These are phyloP conservation scores for Tiaroga cobitis DNA, from an alignment of 2,797 vertebrate species.

Conservation along the genomic window DNA sequence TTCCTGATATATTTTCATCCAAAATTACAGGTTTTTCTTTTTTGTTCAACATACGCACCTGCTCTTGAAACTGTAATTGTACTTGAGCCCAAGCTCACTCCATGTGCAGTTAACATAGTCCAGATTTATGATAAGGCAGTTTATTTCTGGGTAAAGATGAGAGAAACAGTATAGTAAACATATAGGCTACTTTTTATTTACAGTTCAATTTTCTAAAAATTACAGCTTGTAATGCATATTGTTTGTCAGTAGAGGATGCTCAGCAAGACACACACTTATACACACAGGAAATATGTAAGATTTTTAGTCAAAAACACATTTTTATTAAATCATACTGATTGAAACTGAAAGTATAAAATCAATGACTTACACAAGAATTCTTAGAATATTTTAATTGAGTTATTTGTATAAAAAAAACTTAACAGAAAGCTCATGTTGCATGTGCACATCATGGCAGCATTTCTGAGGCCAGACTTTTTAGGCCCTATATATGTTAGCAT, in stretches of 20 bases:
- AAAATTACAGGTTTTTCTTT: too few relatives aligned
- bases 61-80: constrained; percentile 43
- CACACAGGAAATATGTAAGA: not conserved
- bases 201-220: not conserved
- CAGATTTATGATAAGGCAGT: constrained; percentile 52
- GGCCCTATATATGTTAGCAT: too few relatives aligned
- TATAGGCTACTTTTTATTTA: too few relatives aligned
- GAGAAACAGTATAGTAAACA: not conserved
- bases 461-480: not conserved
- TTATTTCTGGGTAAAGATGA: constrained; percentile 41
- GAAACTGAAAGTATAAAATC: not conserved
- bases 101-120: constrained; percentile 57
- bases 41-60: not conserved
- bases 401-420: too few relatives aligned
- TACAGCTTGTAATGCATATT: not conserved
- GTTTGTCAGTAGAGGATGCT: not conserved
- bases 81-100: not conserved
- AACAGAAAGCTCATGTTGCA: too few relatives aligned
- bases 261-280: not conserved
- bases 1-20: not conserved
- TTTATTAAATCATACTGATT: not conserved
- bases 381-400: not conserved
- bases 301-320: not conserved
- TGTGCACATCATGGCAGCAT: not conserved
- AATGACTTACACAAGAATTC: not conserved